A percentile compares a stretch with the other conserved stretches of the same genome.
Conservation (phyloP, 2,113 vertebrate genomes). For the Cichladusa arquata region DNA sequence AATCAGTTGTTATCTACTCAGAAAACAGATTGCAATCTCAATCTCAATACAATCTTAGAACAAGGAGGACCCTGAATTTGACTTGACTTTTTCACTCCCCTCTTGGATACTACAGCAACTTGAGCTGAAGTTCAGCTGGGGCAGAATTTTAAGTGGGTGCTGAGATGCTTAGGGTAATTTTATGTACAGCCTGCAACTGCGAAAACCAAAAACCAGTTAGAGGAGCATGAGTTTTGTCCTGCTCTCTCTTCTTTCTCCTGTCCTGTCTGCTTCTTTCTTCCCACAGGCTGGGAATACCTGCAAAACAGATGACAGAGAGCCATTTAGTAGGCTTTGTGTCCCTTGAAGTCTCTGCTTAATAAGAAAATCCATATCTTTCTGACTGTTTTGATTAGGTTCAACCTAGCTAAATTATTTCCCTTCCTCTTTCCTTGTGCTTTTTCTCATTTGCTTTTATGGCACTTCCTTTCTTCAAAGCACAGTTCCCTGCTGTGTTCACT, state of each 20-base stretch:
- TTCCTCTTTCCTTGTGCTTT: neutral
- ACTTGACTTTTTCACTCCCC: neutral
- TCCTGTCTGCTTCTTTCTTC: neutral
- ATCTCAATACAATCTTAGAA: neutral
- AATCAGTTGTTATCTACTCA: neutral
- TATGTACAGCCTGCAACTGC: neutral
- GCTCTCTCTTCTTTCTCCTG: neutral
- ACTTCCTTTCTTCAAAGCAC: neutral
- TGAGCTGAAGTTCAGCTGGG: neutral
- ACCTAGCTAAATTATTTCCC: neutral
- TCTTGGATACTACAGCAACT: neutral
- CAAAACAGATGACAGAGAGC: neutral
- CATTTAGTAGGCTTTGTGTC: neutral
- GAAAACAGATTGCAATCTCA: neutral
- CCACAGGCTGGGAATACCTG: neutral
- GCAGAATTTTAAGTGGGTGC: neutral
- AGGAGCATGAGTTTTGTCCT: neutral
- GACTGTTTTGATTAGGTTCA: neutral
- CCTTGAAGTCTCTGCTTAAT: neutral
- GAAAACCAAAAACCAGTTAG: neutral
- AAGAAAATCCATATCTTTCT: neutral
- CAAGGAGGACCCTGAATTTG: neutral
- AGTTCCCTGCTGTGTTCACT: neutral
- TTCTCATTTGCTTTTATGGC: neutral
- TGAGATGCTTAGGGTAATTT: neutral